Percentiles rank a stretch among this genome's conserved stretches.
These are phyloP conservation scores for Phortica magna DNA, from an alignment of 2,888 invertebrate genomes.

Conservation along the genomic window DNA sequence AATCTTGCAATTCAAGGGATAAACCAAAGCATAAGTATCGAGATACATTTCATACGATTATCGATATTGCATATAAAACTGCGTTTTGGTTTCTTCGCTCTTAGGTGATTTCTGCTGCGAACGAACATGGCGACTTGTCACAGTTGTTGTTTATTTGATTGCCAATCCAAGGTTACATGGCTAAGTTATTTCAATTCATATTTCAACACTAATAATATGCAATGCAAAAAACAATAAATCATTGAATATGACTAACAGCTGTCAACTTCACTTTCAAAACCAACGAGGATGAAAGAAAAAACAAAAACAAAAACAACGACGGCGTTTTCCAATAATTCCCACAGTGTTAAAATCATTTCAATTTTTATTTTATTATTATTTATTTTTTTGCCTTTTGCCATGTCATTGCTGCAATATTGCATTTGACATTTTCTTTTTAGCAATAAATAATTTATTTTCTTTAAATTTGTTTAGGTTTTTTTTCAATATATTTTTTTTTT, in stretches of 20 bases:
- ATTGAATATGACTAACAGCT: slow-evolving; percentile 26
- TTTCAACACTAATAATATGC: slow-evolving; percentile 12
- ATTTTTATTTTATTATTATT: background rate
- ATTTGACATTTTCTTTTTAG: slow-evolving; percentile 68
- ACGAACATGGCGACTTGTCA: no score
- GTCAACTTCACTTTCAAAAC: slow-evolving; percentile 28
- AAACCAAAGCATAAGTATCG: no score
- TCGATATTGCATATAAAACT: no score
- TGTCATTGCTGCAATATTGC: background rate
- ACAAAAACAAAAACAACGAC: background rate
- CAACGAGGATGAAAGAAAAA: background rate
- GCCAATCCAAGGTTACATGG: background rate
- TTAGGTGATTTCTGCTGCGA: no score
- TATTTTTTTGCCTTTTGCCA: background rate
- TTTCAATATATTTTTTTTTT: background rate
- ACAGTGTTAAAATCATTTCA: slow-evolving; percentile 10
- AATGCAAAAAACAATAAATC: slow-evolving; percentile 17
- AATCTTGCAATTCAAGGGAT: no score
- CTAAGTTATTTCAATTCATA: background rate
- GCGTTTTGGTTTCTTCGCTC: no score
- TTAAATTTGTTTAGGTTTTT: slow-evolving; percentile 13
- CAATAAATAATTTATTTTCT: slow-evolving; percentile 68
- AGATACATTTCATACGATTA: no score
- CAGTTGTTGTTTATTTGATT: no score
- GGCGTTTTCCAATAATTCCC: slow-evolving; percentile 27